Percentiles rank a stretch among this genome's conserved stretches.
These are phyloP conservation scores for Mormyrus iriodes DNA, from an alignment of 2,113 vertebrate genomes.

Conservation along the genomic window DNA sequence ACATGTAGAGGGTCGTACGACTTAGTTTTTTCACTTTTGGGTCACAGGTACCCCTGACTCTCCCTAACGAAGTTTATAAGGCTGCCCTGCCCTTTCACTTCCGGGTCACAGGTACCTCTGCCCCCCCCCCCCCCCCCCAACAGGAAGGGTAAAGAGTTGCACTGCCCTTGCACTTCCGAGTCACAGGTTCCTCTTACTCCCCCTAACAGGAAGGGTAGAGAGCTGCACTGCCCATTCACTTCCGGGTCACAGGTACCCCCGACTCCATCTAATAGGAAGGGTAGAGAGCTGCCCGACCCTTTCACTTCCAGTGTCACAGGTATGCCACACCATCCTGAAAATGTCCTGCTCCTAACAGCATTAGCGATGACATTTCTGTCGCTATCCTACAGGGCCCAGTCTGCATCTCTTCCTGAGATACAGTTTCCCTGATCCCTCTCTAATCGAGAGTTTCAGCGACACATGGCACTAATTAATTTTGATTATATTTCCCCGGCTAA, in stretches of 20 bases:
- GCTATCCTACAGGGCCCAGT: background rate
- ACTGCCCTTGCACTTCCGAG: conserved; percentile 43
- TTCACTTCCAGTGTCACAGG: conserved; percentile 33
- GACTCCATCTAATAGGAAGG: background rate
- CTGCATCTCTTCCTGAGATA: conserved; percentile 2
- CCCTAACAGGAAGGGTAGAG: background rate
- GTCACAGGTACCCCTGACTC: background rate
- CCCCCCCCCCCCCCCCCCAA: background rate
- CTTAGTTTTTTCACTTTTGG: conserved; percentile 42
- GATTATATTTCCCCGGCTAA: conserved; percentile 40
- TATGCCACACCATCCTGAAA: background rate
- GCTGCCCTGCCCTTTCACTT: conserved; percentile 47
- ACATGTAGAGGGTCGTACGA: conserved; percentile 32
- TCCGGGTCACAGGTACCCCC: background rate
- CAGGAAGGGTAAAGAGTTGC: conserved; percentile 30
- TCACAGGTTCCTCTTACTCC: background rate
- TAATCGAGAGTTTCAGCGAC: conserved; percentile 8
- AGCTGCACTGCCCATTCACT: conserved; percentile 47
- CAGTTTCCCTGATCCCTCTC: conserved; percentile 8
- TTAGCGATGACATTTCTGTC: background rate
- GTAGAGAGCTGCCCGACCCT: conserved; percentile 41
- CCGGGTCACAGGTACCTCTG: background rate
- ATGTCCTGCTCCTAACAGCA: background rate
- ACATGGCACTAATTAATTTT: conserved; percentile 37
- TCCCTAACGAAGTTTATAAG: too few relatives aligned